Conservation (phyloP, 2,113 vertebrate genomes). For the Narcine bancroftii region DNA sequence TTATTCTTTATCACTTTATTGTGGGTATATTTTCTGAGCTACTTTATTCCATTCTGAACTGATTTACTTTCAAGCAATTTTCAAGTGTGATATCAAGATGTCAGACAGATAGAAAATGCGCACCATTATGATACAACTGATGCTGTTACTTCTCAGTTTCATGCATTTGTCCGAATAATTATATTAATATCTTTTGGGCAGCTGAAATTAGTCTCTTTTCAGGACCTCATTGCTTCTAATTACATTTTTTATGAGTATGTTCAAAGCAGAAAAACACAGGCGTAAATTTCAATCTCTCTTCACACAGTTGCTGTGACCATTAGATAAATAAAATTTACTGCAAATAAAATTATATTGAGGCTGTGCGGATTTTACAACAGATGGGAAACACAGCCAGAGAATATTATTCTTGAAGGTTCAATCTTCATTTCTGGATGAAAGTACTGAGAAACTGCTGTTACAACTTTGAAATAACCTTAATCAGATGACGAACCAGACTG, state of each 20-base stretch:
- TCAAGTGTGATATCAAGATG: background rate
- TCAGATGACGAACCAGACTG: background rate
- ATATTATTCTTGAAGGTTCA: background rate
- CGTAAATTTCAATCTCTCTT: slow-evolving; percentile 17
- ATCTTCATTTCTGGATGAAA: background rate
- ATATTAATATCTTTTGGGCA: background rate
- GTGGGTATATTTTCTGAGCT: no score
- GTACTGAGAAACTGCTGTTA: background rate
- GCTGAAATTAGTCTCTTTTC: background rate
- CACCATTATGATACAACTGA: background rate
- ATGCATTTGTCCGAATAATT: background rate
- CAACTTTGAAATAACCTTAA: background rate
- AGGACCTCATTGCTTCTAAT: background rate
- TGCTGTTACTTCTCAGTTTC: background rate
- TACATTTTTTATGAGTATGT: background rate
- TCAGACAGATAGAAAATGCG: background rate
- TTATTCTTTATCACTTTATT: background rate
- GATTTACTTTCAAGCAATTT: background rate
- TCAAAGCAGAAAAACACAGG: background rate
- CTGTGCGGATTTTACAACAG: background rate
- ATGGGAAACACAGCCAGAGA: background rate
- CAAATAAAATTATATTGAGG: slow-evolving; percentile 7
- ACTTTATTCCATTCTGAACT: background rate
- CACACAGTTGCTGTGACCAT: slow-evolving; percentile 6
- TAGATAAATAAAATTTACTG: background rate